These are phyloP conservation scores for Sibirionetta formosa DNA, from an alignment of 2,797 vertebrate genomes.

Conservation along the genomic window DNA sequence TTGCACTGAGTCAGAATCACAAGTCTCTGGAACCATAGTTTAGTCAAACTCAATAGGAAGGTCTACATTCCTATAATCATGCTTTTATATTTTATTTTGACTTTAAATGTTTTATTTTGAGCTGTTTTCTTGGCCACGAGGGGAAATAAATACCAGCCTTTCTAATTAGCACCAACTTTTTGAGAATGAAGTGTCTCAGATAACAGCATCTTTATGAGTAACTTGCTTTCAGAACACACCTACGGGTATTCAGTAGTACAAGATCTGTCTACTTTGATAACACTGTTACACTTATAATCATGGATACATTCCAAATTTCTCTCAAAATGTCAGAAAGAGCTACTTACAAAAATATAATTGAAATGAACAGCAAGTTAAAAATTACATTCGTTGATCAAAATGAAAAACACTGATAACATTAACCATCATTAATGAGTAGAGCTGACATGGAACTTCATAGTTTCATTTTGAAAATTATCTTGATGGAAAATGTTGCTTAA, in stretches of 20 bases:
- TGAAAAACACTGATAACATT: constrained; percentile 30
- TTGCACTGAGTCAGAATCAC: constrained; percentile 14
- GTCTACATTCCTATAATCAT: not conserved
- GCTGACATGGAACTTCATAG: not conserved
- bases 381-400: constrained; percentile 4
- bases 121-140: not conserved
- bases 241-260: constrained; percentile 13
- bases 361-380: constrained; percentile 21
- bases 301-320: constrained; percentile 19
- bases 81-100: not conserved
- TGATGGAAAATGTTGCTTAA: not conserved
- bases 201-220: not conserved
- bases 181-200: constrained; percentile 33
- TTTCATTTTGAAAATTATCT: not conserved
- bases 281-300: not conserved
- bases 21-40: not conserved
- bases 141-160: constrained; percentile 22
- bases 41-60: not conserved
- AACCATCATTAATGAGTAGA: not conserved
- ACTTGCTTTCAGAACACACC: constrained; percentile 44
- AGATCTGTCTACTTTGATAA: constrained; percentile 40
- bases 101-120: constrained; percentile 32
- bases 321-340: constrained; percentile 31
- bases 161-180: constrained; percentile 16
- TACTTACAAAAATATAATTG: constrained; percentile 3